Base-by-base conservation (phyloP, 2,888 invertebrate species). In the Syrphus vitripennis region DNA sequence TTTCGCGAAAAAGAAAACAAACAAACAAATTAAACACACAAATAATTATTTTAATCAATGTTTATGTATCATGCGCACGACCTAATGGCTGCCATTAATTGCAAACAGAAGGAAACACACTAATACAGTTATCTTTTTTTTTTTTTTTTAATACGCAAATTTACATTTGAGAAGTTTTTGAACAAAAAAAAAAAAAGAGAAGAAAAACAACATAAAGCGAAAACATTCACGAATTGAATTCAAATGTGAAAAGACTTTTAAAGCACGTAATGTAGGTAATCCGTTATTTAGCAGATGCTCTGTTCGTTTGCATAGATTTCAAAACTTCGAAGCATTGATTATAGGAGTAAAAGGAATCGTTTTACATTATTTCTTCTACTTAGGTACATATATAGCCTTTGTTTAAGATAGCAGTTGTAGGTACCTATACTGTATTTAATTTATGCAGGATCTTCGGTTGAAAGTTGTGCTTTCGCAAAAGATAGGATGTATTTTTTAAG, bases 211-310 rank as follows among this genome's bases (percentile, higher is more conserved):
- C 6, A 37, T n/a, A 71, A 57, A 50, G 16, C 53, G 42, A 67
- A 57, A 63, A 61, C 70, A 53, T 26, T 37, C 37, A 48, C 53
- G 67, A 71, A 72, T 77, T 71, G 72, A 61, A 70, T 48, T 45
- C 74, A 48, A 80, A 81, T 86, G 77, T 77, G 81, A 71, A 71
- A 24, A 63, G 72, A 77, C 81, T 81, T n/a, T 81, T 72, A 72
- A 81, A 77, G 72, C 76, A 84, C 77, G 71, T 84, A 81, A 84
- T 81, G 67, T 80, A 81, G 81, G 72, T 80, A 72, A 81, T 81
- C 72, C 67, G 63, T 71, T 76, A 80, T 71, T 86, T 77, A 86
- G 72, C 76, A 72, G 76, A 86, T 81, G 84, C 55, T 67, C 65
- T 71, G 42, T 70, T 67, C 67, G 57, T 65, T 76, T 45, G 57